phyloP scores from a whole-genome alignment of 2,113 vertebrate species.

The Platichthys flesus region DNA sequence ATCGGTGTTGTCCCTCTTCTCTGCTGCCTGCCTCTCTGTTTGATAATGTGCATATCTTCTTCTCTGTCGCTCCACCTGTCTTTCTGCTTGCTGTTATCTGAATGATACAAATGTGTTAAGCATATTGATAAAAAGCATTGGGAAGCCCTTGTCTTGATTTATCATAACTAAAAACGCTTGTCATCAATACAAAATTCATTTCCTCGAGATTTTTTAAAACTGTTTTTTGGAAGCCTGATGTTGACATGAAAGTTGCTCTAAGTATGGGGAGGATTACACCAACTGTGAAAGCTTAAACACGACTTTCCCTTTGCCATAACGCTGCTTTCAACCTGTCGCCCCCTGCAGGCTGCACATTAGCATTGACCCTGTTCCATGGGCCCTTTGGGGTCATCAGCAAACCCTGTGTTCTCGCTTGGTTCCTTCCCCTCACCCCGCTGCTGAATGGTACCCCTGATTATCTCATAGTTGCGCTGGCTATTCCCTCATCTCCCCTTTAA shows the following conservation, averaged over 20 bases:
- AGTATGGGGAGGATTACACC: neutral
- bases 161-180: neutral
- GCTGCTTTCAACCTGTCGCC: slow-evolving; percentile 49
- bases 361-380: slow-evolving; percentile 11
- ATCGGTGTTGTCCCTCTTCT: slow-evolving; percentile 42
- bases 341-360: slow-evolving; percentile 47
- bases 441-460: slow-evolving; percentile 81
- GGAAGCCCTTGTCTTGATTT: neutral
- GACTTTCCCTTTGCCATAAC: slow-evolving; percentile 1
- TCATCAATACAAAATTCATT: slow-evolving; percentile 18
- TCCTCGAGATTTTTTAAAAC: slow-evolving; percentile 3
- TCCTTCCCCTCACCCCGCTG: slow-evolving; percentile 49
- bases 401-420: slow-evolving; percentile 56
- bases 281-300: neutral
- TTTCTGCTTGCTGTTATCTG: slow-evolving; percentile 10
- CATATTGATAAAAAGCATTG: neutral
- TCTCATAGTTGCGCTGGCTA: slow-evolving; percentile 84
- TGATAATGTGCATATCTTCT: slow-evolving; percentile 4
- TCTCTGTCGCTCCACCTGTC: slow-evolving; percentile 12
- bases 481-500: slow-evolving; percentile 81
- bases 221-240: neutral
- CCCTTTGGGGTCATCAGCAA: slow-evolving; percentile 53
- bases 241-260: neutral
- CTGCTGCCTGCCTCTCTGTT: slow-evolving; percentile 21
- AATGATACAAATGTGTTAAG: slow-evolving; percentile 9